A percentile compares a stretch with the other conserved stretches of the same genome.
Conservation (phyloP, 2,888 invertebrate species). For the Metopia argyrocephala region DNA sequence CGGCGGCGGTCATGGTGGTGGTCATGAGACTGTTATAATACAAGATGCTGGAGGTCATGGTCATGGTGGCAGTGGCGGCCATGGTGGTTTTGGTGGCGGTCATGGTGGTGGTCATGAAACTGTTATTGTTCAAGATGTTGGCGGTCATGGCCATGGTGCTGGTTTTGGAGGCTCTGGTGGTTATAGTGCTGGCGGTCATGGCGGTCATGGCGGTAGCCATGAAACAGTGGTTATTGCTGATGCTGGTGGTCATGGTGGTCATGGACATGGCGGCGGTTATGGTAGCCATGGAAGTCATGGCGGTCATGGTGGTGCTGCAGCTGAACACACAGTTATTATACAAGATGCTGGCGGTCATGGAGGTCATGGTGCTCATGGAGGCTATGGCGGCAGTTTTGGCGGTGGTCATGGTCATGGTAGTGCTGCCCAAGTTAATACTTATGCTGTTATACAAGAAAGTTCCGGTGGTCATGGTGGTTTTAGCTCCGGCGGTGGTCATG, state of each 20-base stretch:
- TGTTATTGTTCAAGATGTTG: constrained; percentile 42
- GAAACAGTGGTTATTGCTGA: constrained; percentile 54
- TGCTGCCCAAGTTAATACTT: constrained; percentile 59
- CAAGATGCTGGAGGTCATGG: constrained; percentile 32
- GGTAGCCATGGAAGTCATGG: constrained; percentile 46
- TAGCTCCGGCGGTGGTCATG: constrained; percentile 31
- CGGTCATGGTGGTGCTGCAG: constrained; percentile 55
- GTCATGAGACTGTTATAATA: constrained; percentile 21
- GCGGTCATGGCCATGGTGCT: constrained; percentile 45
- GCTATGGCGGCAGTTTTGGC: constrained; percentile 50
- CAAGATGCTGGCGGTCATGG: constrained; percentile 52
- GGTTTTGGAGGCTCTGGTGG: constrained; percentile 40
- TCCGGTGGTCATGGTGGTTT: constrained; percentile 60
- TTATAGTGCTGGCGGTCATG: constrained; percentile 57
- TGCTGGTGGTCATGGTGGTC: constrained; percentile 35
- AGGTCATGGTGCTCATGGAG: constrained; percentile 48
- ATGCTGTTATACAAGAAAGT: constrained; percentile 59
- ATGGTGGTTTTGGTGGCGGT: constrained; percentile 44
- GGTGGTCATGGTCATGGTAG: constrained; percentile 48
- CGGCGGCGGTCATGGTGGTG: constrained; percentile 57
- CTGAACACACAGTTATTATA: neutral
- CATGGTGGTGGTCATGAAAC: constrained; percentile 40
- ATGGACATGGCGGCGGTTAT: constrained; percentile 12
- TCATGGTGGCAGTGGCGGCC: constrained; percentile 22
- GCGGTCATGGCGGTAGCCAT: constrained; percentile 45